A percentile compares a stretch with the other conserved stretches of the same genome.
Conservation (phyloP, 2,797 vertebrate species). For the Microtus agrestis region DNA sequence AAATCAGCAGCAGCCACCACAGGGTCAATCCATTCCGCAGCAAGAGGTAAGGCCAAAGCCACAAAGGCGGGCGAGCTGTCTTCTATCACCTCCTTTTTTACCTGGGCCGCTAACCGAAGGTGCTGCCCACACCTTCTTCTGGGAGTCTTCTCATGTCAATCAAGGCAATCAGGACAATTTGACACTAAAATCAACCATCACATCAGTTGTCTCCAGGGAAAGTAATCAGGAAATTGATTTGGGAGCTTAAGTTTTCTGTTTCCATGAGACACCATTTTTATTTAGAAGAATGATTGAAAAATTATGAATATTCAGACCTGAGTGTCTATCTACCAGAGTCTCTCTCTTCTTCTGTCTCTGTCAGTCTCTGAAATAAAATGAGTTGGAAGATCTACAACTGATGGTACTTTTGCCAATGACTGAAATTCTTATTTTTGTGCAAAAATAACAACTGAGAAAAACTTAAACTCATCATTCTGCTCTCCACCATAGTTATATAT, state of each 20-base stretch:
- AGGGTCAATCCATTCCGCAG: no score
- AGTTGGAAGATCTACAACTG: background rate
- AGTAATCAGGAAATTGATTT: background rate
- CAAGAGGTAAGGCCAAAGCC: background rate
- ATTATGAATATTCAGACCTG: background rate
- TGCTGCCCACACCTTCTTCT: background rate
- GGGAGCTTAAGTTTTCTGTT: background rate
- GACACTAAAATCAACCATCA: background rate
- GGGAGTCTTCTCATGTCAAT: background rate
- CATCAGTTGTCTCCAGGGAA: background rate
- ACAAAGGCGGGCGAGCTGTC: background rate
- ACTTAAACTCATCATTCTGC: background rate
- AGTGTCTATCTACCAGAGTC: background rate
- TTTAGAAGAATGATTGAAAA: constrained; percentile 20
- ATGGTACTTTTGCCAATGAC: background rate
- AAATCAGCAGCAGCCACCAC: no score
- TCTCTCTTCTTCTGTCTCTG: background rate
- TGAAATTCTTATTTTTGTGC: constrained; percentile 5
- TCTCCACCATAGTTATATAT: background rate
- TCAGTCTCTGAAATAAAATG: background rate
- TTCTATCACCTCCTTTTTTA: no score
- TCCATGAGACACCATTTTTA: background rate
- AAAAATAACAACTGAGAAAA: constrained; percentile 40
- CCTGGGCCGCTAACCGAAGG: background rate
- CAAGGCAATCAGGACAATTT: background rate